Evolutionary conservation across 2,888 invertebrate genomes (phyloP).

Genomic region (Heteromyza rotundicornis): DNA sequence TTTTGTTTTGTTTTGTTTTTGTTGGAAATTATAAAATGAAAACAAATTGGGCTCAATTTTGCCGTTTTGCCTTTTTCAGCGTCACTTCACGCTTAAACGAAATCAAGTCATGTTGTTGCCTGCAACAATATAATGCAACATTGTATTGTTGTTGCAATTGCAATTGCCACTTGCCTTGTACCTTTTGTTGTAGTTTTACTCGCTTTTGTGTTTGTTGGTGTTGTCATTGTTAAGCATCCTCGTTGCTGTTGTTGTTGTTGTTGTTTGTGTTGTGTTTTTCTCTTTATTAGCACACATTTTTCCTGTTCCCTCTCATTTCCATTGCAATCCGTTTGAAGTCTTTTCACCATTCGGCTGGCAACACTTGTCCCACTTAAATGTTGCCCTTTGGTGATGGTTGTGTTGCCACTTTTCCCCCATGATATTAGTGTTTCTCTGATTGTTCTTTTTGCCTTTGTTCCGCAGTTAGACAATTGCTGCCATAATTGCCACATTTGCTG

Average conservation of each 20-base stretch:
- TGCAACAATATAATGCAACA: slow-evolving; percentile 14
- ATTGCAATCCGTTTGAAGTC: not conserved
- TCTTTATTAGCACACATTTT: not conserved
- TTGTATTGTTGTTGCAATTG: slow-evolving; percentile 15
- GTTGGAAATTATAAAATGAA: no score
- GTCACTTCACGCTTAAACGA: not conserved
- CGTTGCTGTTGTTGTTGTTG: not conserved
- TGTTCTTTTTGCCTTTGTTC: slow-evolving; percentile 13
- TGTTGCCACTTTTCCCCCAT: no score
- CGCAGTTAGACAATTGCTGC: slow-evolving; percentile 30
- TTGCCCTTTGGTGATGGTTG: slow-evolving; percentile 23
- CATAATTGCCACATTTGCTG: slow-evolving; percentile 37
- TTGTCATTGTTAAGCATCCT: not conserved
- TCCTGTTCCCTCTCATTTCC: not conserved
- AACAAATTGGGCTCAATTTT: no score
- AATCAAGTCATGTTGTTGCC: slow-evolving; percentile 30
- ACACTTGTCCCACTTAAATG: slow-evolving; percentile 25
- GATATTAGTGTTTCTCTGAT: not conserved
- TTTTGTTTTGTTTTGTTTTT: no score
- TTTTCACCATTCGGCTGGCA: not conserved
- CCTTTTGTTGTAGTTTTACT: not conserved
- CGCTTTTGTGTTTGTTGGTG: not conserved
- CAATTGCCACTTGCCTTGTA: not conserved
- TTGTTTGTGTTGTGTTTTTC: not conserved
- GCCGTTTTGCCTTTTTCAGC: not conserved